Conservation (phyloP, 1,140 invertebrate genomes). For the Eulimnadia texana region DNA sequence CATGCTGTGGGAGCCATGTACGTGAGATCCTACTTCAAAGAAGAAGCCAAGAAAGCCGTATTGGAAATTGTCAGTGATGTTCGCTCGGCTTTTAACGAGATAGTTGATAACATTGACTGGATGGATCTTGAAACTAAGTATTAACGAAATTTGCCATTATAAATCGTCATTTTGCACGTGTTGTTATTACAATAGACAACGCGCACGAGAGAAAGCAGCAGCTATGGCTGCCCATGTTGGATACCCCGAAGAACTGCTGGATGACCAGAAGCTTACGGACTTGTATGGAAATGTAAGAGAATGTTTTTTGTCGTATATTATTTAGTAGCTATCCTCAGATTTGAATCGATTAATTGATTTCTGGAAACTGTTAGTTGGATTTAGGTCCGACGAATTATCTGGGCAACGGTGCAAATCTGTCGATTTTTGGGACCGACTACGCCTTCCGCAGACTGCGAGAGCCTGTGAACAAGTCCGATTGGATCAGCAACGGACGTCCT, state of each 20-base stretch:
- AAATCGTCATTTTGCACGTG: not conserved
- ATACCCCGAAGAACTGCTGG: conserved; percentile 64
- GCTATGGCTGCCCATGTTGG: conserved; percentile 63
- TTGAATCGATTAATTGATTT: too few relatives aligned
- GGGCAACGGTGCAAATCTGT: conserved; percentile 55
- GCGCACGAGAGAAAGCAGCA: conserved; percentile 53
- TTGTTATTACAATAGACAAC: conserved; percentile 27
- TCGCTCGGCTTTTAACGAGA: conserved; percentile 52
- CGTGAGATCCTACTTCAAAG: conserved; percentile 54
- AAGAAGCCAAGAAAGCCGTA: conserved; percentile 50
- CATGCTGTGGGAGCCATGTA: conserved; percentile 59
- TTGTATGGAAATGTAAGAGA: conserved; percentile 51
- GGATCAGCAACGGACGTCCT: conserved; percentile 57
- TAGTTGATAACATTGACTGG: conserved; percentile 56
- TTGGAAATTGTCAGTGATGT: conserved; percentile 66
- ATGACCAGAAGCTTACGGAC: conserved; percentile 53
- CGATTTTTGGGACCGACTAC: conserved; percentile 56
- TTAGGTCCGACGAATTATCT: conserved; percentile 51
- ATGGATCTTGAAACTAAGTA: conserved; percentile 66
- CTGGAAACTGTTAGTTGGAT: conserved; percentile 38
- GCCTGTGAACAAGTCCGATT: conserved; percentile 68
- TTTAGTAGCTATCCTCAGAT: not conserved
- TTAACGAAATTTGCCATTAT: conserved; percentile 22
- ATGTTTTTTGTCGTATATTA: not conserved
- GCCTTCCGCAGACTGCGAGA: conserved; percentile 58